A percentile compares a stretch with the other conserved stretches of the same genome.
Evolutionary conservation across 2,113 vertebrate genomes (phyloP).

Genomic region (Procapra przewalskii): DNA sequence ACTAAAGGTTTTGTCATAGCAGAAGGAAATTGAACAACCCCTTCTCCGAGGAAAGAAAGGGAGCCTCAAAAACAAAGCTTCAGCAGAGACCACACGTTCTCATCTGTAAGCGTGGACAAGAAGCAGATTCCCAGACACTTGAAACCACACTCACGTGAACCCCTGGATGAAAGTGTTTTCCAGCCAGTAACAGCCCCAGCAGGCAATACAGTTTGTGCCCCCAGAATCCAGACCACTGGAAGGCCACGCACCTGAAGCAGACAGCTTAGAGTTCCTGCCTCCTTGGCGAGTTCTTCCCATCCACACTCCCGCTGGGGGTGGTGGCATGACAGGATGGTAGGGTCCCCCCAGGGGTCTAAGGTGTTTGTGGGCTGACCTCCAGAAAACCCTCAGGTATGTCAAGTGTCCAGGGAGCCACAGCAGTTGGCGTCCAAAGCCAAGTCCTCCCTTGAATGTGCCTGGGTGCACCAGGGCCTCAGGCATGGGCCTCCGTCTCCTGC

Average conservation of each 20-base stretch:
- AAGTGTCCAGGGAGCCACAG: not conserved
- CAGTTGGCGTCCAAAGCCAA: not conserved
- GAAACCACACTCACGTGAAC: not conserved
- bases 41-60: not conserved
- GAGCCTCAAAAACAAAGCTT: not conserved
- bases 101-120: not conserved
- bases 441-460: not conserved
- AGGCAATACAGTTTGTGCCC: not conserved
- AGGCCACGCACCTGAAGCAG: not conserved
- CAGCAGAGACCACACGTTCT: not conserved
- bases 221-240: not conserved
- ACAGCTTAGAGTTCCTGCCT: not conserved
- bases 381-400: not conserved
- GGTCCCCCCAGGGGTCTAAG: not conserved
- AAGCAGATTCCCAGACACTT: not conserved
- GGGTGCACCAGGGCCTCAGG: conserved; percentile 72
- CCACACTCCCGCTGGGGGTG: not conserved
- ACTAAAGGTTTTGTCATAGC: not conserved
- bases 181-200: not conserved
- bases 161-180: not conserved
- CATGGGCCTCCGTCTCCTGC: conserved; percentile 81
- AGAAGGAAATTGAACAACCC: not conserved
- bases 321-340: not conserved
- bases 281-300: not conserved
- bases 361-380: not conserved